Evolutionary conservation across 1,140 invertebrate genomes (phyloP), one percentile per base, ranked within the genome.

Genomic region (Mactra quadrangularis): DNA sequence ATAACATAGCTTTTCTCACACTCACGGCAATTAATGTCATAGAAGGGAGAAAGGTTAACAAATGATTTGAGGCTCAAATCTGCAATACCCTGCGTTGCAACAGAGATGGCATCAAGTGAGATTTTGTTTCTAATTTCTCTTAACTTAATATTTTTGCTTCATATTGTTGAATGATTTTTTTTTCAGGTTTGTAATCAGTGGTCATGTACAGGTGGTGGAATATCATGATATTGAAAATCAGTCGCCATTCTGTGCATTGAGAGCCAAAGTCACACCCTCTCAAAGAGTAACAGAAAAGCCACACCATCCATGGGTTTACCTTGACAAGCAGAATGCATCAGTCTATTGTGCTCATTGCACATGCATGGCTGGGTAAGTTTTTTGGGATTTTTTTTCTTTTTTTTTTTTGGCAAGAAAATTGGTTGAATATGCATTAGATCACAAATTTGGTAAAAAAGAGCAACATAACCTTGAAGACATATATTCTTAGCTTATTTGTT

Each of bases 281-380:
- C 68, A 72, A 33, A 1, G 33, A 33, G 19, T 72, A 4, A 9
- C n/a, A 1, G 68, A 55, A 15, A 72, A 72, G 50, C 25, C 27
- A 0, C 68, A 72, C 22, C 47, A 72, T 15, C 47, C 68, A 53
- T 72, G 31, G 68, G 31, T 72, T 1, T 27, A 7, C 27, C 31
- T 72, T 2, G 33, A 72, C 27, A 72, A 55, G 50, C 31, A 3
- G 4, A 15, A 27, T 1, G 68, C 47, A 53, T 57, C 29, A 53
- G 47, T 72, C 1, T 15, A 53, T 19, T 11, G 3, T 57, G 52
- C 68, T 27, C 68, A 72, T 25, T 72, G 68, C 22, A 72, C 68
- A 6, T 72, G 68, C 50, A 72, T 53, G 53, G 68, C 68, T 55
- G 68, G 68, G 68, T 53, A 35, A n/a, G 68, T 68, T 55, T 7